Percentiles rank a stretch among this genome's conserved stretches.
phyloP scores from a whole-genome alignment of 1,140 invertebrate species.

The Pseudomyrmex gracilis region DNA sequence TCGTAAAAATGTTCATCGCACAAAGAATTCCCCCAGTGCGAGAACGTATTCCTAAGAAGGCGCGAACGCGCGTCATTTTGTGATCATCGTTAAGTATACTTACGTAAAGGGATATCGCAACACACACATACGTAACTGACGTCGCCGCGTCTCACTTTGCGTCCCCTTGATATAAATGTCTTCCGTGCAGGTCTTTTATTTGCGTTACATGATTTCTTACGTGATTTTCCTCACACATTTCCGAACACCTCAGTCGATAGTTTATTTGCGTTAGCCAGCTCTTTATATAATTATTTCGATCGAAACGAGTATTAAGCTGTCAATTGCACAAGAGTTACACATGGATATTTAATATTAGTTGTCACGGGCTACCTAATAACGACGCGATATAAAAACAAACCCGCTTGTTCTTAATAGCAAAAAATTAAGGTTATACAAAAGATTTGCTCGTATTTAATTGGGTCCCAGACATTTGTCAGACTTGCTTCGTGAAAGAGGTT shows the following conservation, averaged over 20 bases:
- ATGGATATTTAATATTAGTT: slow-evolving; percentile 16
- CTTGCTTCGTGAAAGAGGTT: slow-evolving; percentile 50
- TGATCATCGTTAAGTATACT: slow-evolving; percentile 30
- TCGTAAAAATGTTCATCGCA: not conserved
- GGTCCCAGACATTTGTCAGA: slow-evolving; percentile 38
- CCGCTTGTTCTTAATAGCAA: not conserved
- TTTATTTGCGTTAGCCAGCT: slow-evolving; percentile 24
- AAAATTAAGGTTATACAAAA: slow-evolving; percentile 33
- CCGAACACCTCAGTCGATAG: not conserved
- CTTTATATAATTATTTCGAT: slow-evolving; percentile 26
- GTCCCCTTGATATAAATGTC: slow-evolving; percentile 24
- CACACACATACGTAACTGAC: slow-evolving; percentile 27
- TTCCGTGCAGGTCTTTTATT: slow-evolving; percentile 1
- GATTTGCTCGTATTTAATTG: slow-evolving; percentile 44
- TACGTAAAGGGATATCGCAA: slow-evolving; percentile 44
- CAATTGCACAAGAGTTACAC: slow-evolving; percentile 24
- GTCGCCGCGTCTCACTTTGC: slow-evolving; percentile 11
- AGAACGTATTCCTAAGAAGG: not conserved
- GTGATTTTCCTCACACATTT: slow-evolving; percentile 2
- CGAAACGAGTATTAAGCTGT: slow-evolving; percentile 13
- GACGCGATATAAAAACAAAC: slow-evolving; percentile 1
- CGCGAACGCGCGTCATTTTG: slow-evolving; percentile 17
- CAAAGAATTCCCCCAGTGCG: slow-evolving; percentile 25
- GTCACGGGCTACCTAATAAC: not conserved
- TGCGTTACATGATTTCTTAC: slow-evolving; percentile 16